phyloP scores from a whole-genome alignment of 1,140 invertebrate genomes.

The Orussus abietinus region DNA sequence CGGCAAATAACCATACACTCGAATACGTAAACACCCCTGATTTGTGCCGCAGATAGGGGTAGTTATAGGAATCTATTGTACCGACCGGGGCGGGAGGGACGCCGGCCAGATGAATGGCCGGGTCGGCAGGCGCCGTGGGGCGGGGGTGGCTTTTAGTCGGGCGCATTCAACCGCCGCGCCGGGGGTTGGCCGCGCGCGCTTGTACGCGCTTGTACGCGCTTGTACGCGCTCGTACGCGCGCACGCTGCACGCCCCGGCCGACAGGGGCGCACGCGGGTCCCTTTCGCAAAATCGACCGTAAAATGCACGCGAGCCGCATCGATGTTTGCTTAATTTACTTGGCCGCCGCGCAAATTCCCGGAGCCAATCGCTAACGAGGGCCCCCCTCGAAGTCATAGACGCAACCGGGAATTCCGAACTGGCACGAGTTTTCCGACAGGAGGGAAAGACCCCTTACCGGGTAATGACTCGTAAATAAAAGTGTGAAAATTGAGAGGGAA shows the following conservation, averaged over 20 bases:
- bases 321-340: constrained; percentile 34
- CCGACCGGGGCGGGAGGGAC: constrained; percentile 25
- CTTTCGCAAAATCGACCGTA: constrained; percentile 32
- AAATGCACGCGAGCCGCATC: constrained; percentile 22
- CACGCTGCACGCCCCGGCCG: too few species aligned
- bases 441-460: too few species aligned
- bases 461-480: too few species aligned
- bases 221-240: too few species aligned
- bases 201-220: too few species aligned
- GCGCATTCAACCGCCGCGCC: constrained; percentile 28
- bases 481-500: too few species aligned
- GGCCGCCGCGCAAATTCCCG: constrained; percentile 9
- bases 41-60: constrained; percentile 34
- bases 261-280: constrained; percentile 1
- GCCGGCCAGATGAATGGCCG: constrained; percentile 28
- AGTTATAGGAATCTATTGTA: constrained; percentile 43
- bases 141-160: constrained; percentile 31
- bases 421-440: too few species aligned
- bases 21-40: constrained; percentile 40
- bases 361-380: constrained; percentile 12
- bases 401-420: too few species aligned
- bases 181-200: too few species aligned
- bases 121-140: constrained; percentile 15
- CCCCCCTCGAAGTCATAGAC: too few species aligned
- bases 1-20: constrained; percentile 40